These are phyloP conservation scores for Xestia rhomboidea DNA, from an alignment of 2,888 invertebrate genomes.

Conservation along the genomic window DNA sequence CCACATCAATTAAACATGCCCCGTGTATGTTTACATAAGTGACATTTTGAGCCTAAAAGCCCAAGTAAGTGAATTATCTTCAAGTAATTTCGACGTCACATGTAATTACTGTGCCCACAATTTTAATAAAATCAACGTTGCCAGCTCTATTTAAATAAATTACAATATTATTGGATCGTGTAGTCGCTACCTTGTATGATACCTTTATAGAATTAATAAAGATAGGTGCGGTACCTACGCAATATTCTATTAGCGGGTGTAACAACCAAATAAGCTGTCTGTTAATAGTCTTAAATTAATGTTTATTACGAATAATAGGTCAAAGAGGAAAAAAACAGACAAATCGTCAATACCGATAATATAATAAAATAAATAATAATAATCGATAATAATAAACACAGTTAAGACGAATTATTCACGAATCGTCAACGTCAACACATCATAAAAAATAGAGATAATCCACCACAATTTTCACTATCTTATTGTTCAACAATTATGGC, in stretches of 20 bases:
- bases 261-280: background rate
- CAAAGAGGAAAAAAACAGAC: no score
- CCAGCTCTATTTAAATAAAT: slow-evolving; percentile 49
- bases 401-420: background rate
- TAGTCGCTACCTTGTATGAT: background rate
- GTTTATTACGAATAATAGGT: background rate
- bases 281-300: background rate
- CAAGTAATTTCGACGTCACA: slow-evolving; percentile 37
- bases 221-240: background rate
- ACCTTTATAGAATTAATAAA: slow-evolving; percentile 11
- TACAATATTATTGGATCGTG: slow-evolving; percentile 25
- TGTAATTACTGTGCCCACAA: slow-evolving; percentile 41
- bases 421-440: background rate
- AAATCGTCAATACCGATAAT: no score
- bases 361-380: no score
- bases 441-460: background rate
- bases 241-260: background rate
- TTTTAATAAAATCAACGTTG: slow-evolving; percentile 38
- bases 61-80: slow-evolving; percentile 46
- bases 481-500: background rate
- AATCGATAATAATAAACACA: no score
- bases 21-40: background rate
- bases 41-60: slow-evolving; percentile 50
- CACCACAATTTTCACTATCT: background rate
- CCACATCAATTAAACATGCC: slow-evolving; percentile 16